These are phyloP conservation scores for Neodon shergylaensis DNA, from an alignment of 2,113 vertebrate species.

Conservation along the genomic window DNA sequence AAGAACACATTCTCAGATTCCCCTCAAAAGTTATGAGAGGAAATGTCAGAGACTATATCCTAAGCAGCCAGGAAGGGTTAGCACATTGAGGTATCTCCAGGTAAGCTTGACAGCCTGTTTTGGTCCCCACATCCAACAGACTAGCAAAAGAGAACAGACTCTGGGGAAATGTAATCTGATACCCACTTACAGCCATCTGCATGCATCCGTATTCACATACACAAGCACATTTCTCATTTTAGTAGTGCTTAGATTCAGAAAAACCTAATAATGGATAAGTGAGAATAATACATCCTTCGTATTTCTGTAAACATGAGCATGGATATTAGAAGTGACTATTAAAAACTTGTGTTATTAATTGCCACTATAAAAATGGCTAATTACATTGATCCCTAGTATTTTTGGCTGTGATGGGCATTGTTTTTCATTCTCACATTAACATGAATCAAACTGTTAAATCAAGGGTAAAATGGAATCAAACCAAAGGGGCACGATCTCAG, in stretches of 20 bases:
- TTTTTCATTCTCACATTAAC: conserved; percentile 23
- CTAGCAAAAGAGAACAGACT: neutral
- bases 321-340: neutral
- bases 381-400: neutral
- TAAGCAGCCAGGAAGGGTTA: neutral
- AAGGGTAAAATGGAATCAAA: neutral
- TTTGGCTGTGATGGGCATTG: neutral
- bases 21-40: neutral
- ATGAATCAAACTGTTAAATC: neutral
- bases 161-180: neutral
- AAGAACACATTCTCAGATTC: neutral
- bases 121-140: neutral
- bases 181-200: neutral
- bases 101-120: neutral
- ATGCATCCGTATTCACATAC: neutral
- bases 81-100: neutral
- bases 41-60: neutral
- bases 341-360: neutral
- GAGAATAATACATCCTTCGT: neutral
- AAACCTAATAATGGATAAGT: neutral
- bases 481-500: neutral
- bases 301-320: neutral
- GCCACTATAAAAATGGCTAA: neutral
- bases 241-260: neutral
- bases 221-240: neutral